Evolutionary conservation across 2,113 vertebrate species (phyloP).

Genomic region (Urocynchramus pylzowi): DNA sequence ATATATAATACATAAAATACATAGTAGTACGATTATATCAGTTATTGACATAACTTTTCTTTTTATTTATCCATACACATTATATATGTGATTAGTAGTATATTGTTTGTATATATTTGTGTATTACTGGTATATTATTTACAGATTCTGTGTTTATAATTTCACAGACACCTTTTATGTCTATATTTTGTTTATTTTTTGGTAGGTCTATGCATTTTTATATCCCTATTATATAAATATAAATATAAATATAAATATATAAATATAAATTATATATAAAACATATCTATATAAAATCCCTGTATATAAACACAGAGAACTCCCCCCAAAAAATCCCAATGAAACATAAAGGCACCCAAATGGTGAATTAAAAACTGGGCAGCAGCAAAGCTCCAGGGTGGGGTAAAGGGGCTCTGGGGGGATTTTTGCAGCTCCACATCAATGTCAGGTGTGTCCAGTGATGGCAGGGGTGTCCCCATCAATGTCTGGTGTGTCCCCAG

Average conservation of each 20-base stretch:
- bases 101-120: no score
- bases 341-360: not conserved
- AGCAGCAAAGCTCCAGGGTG: rapidly evolving
- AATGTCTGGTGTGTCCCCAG: rapidly evolving
- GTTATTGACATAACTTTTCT: not conserved
- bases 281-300: not conserved
- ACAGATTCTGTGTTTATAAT: not conserved
- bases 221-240: not conserved
- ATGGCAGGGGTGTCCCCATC: rapidly evolving
- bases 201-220: not conserved
- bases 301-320: no score
- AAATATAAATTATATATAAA: not conserved
- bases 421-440: not conserved
- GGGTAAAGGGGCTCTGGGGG: not conserved
- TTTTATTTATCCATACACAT: not conserved
- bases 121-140: not conserved
- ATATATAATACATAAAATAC: not conserved
- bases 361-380: not conserved
- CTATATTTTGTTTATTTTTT: not conserved
- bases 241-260: no score
- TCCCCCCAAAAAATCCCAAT: no score
- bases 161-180: not conserved
- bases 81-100: rapidly evolving
- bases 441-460: not conserved
- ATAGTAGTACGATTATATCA: not conserved